A percentile compares a stretch with the other conserved stretches of the same genome.
phyloP scores from a whole-genome alignment of 2,888 invertebrate species.

The Laothoe populi region DNA sequence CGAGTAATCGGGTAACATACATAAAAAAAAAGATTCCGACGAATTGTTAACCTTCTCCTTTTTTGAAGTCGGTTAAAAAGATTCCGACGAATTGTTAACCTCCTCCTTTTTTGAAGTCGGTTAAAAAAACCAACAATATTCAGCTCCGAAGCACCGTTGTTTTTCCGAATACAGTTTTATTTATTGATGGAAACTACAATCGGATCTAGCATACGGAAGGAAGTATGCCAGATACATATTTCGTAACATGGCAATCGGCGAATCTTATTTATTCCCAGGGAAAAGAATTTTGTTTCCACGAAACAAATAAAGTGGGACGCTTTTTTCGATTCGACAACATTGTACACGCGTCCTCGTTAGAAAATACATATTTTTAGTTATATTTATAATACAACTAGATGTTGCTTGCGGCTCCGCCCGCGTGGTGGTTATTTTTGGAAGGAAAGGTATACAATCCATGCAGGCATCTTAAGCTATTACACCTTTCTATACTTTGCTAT shows the following conservation, averaged over 20 bases:
- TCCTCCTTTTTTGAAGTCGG: too few relatives aligned
- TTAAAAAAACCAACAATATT: too few relatives aligned
- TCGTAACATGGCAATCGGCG: constrained; percentile 8
- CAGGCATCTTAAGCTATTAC: too few relatives aligned
- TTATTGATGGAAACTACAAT: constrained; percentile 25
- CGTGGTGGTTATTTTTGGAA: too few relatives aligned
- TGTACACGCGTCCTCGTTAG: neutral
- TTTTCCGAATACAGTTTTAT: constrained; percentile 30
- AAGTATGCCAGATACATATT: constrained; percentile 21
- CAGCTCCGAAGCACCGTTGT: constrained; percentile 33
- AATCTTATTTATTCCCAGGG: constrained; percentile 14
- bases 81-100: too few relatives aligned
- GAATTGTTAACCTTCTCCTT: too few relatives aligned
- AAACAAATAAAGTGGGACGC: neutral
- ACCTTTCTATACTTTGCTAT: too few relatives aligned
- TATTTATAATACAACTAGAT: neutral
- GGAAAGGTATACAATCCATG: too few relatives aligned
- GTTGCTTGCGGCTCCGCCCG: too few relatives aligned
- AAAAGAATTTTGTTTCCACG: constrained; percentile 4
- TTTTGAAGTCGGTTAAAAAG: too few relatives aligned
- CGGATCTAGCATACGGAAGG: constrained; percentile 13
- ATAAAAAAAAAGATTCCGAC: too few relatives aligned
- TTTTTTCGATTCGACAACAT: neutral
- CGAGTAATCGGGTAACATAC: too few relatives aligned
- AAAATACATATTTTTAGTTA: neutral